Base-by-base conservation (phyloP, 1,140 invertebrate genomes). In the Bombus haemorrhoidalis region DNA sequence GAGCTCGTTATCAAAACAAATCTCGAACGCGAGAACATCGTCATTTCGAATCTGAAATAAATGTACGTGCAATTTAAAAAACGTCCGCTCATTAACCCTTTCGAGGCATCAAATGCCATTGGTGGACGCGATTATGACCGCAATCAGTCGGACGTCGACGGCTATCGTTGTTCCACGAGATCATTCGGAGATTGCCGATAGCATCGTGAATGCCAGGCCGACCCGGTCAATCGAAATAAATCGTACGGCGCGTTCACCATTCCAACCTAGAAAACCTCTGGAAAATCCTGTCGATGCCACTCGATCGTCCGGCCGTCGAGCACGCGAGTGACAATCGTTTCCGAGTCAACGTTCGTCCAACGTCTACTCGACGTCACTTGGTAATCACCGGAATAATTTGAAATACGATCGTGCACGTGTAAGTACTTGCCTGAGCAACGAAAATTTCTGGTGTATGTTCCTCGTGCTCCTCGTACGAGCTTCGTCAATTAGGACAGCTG, bases 191-290 rank as follows among this genome's bases (percentile, higher is more conserved):
- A 62, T 79, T 28, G 12, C 28, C 39, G n/a, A 72, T 78, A 41
- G 57, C 28, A 59, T 71, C 57, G 59, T 57, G 53, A 64, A 62
- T 32, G 53, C 66, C 57, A 47, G 59, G 28, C 59, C 28, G 28
- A 28, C 3, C 59, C 28, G 28, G 25, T 8, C 34, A 86, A 72
- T 87, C 79, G 88, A 90, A 90, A 90, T 90, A 90, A 90, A 81
- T 85, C 80, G 39, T 18, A 59, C 74, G 71, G 75, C 85, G 87
- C 78, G 83, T 80, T 75, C 72, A 43, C n/a, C 53, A 12, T 32
- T 12, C 25, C 47, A 53, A 53, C 10, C 59, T n/a, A n/a, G 59
- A n/a, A 62, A 62, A 62, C 10, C 59, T 79, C 75, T 66, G 66
- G 82, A 78, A 87, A 84, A 43, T 39, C 47, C 62, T 62, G 81